Evolutionary conservation across 2,113 vertebrate genomes (phyloP).

Genomic region (Hystrix cristata): DNA sequence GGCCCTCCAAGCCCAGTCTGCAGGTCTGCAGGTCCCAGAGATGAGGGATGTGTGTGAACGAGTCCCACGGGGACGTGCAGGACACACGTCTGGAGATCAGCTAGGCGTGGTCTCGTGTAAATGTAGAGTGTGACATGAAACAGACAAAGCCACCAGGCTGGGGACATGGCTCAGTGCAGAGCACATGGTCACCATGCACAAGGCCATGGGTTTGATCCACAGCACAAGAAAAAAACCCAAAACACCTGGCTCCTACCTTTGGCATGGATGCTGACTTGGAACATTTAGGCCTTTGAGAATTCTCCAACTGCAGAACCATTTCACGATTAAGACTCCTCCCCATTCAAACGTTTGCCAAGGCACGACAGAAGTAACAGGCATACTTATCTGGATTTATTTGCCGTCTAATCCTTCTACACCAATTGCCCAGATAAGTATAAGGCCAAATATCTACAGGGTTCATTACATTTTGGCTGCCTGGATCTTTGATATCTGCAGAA

Average conservation of each 20-base stretch:
- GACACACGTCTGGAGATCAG: not conserved
- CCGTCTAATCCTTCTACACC: slow-evolving; percentile 51
- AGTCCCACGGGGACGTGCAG: not conserved
- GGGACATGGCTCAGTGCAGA: not conserved
- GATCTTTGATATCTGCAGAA: slow-evolving; percentile 50
- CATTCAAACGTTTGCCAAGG: slow-evolving; percentile 50
- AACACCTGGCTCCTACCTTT: not conserved
- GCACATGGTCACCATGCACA: not conserved
- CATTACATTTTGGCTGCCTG: slow-evolving; percentile 19
- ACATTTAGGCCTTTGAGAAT: slow-evolving; percentile 7
- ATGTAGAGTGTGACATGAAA: not conserved
- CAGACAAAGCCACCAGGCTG: not conserved
- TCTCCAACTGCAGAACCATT: not conserved
- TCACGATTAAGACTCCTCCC: not conserved
- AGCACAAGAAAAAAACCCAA: not conserved
- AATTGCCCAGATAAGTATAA: slow-evolving; percentile 34
- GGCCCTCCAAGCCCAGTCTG: not conserved
- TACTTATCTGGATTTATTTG: slow-evolving; percentile 53
- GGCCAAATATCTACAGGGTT: not conserved
- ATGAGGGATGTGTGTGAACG: too few species aligned
- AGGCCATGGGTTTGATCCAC: not conserved
- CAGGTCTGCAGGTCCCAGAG: not conserved
- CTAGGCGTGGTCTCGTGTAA: not conserved
- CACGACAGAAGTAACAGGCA: slow-evolving; percentile 26
- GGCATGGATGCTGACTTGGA: slow-evolving; percentile 40